Evolutionary conservation across 2,888 invertebrate genomes (phyloP).

Genomic region (Dastarcus helophoroides): DNA sequence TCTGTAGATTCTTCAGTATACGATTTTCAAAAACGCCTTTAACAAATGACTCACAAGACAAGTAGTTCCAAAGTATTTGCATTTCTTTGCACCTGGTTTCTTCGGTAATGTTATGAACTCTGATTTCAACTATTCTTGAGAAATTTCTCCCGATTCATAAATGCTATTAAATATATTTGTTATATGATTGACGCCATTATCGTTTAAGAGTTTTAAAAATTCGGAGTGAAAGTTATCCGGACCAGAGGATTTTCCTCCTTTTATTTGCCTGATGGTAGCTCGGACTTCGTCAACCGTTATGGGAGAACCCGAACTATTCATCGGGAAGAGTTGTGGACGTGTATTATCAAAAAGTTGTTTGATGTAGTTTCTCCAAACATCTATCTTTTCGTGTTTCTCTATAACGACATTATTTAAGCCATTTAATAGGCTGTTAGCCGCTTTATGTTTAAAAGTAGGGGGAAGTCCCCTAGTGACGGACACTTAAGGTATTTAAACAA

Average conservation of each 20-base stretch:
- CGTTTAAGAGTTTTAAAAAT: constrained; percentile 8
- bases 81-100: constrained; percentile 11
- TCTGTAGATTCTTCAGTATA: constrained; percentile 6
- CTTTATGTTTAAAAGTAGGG: constrained; percentile 9
- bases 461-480: too few relatives aligned
- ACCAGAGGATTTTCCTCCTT: constrained; percentile 6
- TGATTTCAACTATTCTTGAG: constrained; percentile 10
- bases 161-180: constrained; percentile 7
- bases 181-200: too few relatives aligned
- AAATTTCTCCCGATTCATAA: constrained; percentile 8
- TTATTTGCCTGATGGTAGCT: constrained; percentile 7
- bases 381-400: constrained; percentile 8
- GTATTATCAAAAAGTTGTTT: constrained; percentile 12
- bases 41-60: constrained; percentile 12
- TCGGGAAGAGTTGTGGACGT: constrained; percentile 6
- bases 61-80: constrained; percentile 9
- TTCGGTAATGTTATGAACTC: constrained; percentile 11
- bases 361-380: constrained; percentile 12
- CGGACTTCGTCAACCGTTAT: constrained; percentile 8
- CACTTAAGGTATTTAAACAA: too few relatives aligned
- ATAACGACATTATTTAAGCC: too few relatives aligned
- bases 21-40: constrained; percentile 9
- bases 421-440: constrained; percentile 4
- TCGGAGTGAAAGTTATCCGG: constrained; percentile 5
- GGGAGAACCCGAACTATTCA: constrained; percentile 6